Base-by-base conservation (phyloP, 1,140 invertebrate species). In the Lanistes nyassanus region DNA sequence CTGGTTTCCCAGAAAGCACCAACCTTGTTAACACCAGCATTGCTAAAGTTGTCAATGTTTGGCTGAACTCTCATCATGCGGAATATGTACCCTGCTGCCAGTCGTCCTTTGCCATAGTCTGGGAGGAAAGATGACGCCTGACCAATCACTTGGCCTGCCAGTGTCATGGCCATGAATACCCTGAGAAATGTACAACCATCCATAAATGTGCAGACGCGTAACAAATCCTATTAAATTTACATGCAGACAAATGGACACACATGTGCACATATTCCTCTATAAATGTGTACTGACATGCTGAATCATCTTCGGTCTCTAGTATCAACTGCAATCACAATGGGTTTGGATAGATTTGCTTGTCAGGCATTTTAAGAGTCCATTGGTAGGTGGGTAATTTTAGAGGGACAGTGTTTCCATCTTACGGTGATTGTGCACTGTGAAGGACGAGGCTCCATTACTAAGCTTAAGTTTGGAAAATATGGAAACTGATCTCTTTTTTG, bases 61-160 rank as follows among this genome's bases (percentile, higher is more conserved):
- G 90, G 89, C 6, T 85, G 76, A 56, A 83, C 86, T 64, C 89
- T 87, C 58, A 91, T 81, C 9, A 90, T 79, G 78, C 86, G 87
- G 77, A 90, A 90, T 29, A 91, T 86, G 23, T 88, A 71, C 11
- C 85, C 88, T 11, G 86, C 89, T 9, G 90, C 85, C 26, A 89
- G 80, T 34, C 85, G 81, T 11, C 90, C 90, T 77, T 91, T 91
- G n/a, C 88, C 83, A 37, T 90, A 89, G 75, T 91, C 90, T 3
- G 90, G 90, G 55, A 90, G 81, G 75, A 91, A 90, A 4, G 86
- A 87, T 9, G 88, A 79, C 0, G 80, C 86, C 80, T 92, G 90
- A 16, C 91, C 91, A 47, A 87, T 76, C 3, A 79, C 78, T 47
- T 83, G 77, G 1, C 79, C 85, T 55, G 83, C 82, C 55, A 86